phyloP scores from a whole-genome alignment of 2,797 vertebrate species.

The Apodemus agrarius region DNA sequence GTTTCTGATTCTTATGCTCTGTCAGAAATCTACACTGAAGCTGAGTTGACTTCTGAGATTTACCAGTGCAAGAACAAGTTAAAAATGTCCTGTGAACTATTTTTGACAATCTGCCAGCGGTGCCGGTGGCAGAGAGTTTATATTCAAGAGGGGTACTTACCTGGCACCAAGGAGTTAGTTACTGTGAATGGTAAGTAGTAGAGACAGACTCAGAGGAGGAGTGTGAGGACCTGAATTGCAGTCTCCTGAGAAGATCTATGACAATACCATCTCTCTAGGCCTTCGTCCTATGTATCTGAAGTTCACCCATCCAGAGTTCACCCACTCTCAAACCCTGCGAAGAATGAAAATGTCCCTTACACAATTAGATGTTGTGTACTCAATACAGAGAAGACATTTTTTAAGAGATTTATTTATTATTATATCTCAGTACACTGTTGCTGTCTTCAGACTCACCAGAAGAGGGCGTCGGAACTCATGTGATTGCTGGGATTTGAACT shows the following conservation, averaged over 20 bases:
- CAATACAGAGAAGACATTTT: neutral
- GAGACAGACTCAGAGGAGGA: neutral
- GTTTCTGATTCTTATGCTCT: neutral
- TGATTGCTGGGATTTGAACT: too few species aligned
- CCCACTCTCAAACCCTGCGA: neutral
- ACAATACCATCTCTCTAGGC: neutral
- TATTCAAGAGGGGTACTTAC: neutral
- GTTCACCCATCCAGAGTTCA: neutral
- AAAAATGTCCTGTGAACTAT: neutral
- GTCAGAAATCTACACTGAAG: neutral
- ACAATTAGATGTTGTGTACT: neutral
- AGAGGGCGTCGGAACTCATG: too few species aligned
- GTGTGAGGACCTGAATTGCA: neutral
- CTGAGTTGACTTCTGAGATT: neutral
- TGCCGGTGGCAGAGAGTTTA: neutral
- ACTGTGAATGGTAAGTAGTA: neutral
- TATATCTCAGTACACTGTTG: too few species aligned
- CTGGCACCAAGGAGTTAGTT: neutral
- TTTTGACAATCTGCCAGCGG: neutral
- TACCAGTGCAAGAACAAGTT: neutral
- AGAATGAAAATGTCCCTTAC: neutral
- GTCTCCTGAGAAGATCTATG: neutral
- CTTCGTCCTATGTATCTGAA: neutral
- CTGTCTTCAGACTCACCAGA: too few species aligned
- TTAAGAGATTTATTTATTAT: too few species aligned